phyloP scores from a whole-genome alignment of 2,113 vertebrate species.

The Trogon melanurus region DNA sequence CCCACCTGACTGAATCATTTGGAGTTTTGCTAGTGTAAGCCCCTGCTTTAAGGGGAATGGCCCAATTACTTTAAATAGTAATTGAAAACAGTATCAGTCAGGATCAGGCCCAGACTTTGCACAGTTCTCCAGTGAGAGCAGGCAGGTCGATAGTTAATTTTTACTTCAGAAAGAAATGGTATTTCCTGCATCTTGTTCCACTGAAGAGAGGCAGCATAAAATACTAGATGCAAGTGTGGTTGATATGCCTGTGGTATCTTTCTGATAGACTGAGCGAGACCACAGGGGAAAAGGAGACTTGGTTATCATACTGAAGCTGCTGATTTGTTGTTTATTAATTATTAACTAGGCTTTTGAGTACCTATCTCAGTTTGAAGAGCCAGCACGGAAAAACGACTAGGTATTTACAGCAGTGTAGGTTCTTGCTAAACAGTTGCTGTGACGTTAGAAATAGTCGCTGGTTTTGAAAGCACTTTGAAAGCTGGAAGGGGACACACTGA shows the following conservation, averaged over 20 bases:
- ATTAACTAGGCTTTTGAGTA: constrained; percentile 24
- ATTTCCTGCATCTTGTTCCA: background rate
- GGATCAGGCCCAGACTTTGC: background rate
- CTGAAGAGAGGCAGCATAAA: background rate
- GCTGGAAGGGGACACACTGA: background rate
- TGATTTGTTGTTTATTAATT: constrained; percentile 64
- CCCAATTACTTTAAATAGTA: constrained; percentile 29
- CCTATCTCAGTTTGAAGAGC: background rate
- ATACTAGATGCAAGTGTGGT: background rate
- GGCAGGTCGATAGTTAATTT: background rate
- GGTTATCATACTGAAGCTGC: constrained; percentile 35
- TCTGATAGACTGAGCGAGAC: background rate
- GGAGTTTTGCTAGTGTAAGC: constrained; percentile 15
- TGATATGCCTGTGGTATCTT: constrained; percentile 8
- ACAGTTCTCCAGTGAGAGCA: background rate
- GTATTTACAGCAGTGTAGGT: background rate
- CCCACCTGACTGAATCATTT: constrained; percentile 12
- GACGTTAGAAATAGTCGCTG: background rate
- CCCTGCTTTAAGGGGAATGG: background rate
- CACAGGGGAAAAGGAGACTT: constrained; percentile 37
- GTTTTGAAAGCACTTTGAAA: background rate
- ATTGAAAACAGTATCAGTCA: background rate
- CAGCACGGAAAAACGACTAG: background rate
- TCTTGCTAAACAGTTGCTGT: constrained; percentile 1
- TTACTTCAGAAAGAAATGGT: background rate